phyloP scores from a whole-genome alignment of 2,888 invertebrate genomes.

The Ecdyonurus torrentis region DNA sequence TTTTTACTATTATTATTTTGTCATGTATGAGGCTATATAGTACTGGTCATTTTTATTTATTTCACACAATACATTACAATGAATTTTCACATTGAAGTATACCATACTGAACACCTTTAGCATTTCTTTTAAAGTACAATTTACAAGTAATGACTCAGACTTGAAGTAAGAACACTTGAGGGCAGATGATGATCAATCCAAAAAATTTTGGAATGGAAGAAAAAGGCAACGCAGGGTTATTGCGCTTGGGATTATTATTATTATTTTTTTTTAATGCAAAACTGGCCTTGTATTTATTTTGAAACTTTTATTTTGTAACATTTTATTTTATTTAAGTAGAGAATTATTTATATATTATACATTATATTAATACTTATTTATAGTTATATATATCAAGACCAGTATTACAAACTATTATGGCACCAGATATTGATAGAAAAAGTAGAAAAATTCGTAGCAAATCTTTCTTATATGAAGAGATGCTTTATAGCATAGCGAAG shows the following conservation, averaged over 20 bases:
- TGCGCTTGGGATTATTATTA: not conserved
- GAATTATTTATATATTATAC: no score
- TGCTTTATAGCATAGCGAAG: no score
- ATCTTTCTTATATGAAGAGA: not conserved
- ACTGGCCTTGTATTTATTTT: not conserved
- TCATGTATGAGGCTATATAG: not conserved
- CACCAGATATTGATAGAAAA: not conserved
- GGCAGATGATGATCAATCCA: not conserved
- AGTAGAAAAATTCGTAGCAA: conserved; percentile 4
- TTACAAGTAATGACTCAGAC: not conserved
- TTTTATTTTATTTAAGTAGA: not conserved
- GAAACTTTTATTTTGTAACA: not conserved
- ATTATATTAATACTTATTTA: no score
- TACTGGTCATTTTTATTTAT: not conserved
- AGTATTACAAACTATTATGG: no score
- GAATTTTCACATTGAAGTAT: not conserved
- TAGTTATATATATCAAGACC: no score
- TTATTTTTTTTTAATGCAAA: not conserved
- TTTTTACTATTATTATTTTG: not conserved
- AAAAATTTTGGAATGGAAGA: not conserved
- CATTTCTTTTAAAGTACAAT: not conserved
- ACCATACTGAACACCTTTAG: not conserved
- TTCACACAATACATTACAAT: not conserved
- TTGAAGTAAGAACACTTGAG: not conserved
- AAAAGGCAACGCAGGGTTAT: not conserved